phyloP scores from a whole-genome alignment of 2,888 invertebrate genomes.

The Heteromurus nitidus region DNA sequence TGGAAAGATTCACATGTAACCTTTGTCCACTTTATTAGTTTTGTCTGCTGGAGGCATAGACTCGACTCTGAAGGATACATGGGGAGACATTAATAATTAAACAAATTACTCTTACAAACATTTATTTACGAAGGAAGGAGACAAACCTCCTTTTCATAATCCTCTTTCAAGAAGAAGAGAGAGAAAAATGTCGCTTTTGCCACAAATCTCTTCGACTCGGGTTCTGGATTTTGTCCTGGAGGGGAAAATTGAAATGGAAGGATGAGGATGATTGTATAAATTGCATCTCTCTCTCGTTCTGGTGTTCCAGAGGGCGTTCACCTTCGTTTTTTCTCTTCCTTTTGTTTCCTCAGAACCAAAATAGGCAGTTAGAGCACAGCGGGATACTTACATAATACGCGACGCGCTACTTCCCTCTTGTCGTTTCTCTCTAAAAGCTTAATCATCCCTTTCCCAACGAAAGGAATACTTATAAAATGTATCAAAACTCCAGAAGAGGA shows the following conservation, averaged over 20 bases:
- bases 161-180: too few relatives aligned
- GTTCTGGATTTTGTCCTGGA: too few relatives aligned
- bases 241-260: neutral
- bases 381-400: too few relatives aligned
- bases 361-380: too few relatives aligned
- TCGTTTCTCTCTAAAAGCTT: neutral
- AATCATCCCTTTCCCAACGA: neutral
- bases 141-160: neutral
- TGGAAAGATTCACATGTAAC: too few relatives aligned
- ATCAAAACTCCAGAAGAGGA: neutral
- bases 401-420: neutral
- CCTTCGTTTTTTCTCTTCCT: neutral
- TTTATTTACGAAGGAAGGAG: neutral
- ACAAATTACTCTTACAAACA: neutral
- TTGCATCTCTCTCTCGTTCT: too few relatives aligned
- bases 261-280: too few relatives aligned
- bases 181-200: neutral
- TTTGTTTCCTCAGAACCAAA: too few relatives aligned
- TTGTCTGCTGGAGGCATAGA: too few relatives aligned
- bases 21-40: too few relatives aligned
- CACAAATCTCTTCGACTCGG: too few relatives aligned
- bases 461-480: neutral
- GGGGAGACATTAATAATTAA: neutral
- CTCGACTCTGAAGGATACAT: too few relatives aligned
- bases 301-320: conserved; percentile 7